Conservation (phyloP, 2,113 vertebrate species). For the Polyodon spathula region DNA sequence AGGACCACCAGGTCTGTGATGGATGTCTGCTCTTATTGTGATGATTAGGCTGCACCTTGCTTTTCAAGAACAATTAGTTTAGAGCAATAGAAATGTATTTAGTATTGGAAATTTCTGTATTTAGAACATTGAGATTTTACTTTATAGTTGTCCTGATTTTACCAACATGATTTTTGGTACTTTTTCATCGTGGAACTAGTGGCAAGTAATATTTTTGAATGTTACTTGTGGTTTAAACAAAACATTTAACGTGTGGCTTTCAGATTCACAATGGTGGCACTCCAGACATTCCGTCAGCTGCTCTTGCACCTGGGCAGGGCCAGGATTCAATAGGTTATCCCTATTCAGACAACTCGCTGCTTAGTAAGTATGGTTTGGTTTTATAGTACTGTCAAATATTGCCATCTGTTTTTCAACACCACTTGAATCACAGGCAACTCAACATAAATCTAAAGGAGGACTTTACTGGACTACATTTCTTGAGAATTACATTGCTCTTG, state of each 20-base stretch:
- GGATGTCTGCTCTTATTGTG: not conserved
- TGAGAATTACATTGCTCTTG: not conserved
- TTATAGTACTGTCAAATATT: too few species aligned
- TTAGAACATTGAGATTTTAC: too few species aligned
- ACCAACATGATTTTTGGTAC: too few species aligned
- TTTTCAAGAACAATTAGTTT: too few species aligned
- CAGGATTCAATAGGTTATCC: conserved; percentile 91
- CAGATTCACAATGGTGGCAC: conserved; percentile 90
- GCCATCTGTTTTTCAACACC: too few species aligned
- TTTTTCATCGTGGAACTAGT: too few species aligned
- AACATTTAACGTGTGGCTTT: too few species aligned
- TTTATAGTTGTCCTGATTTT: too few species aligned
- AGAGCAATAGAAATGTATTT: too few species aligned
- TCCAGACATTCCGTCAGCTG: conserved; percentile 77
- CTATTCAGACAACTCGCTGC: conserved; percentile 87
- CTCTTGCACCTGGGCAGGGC: conserved; percentile 69
- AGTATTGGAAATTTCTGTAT: too few species aligned
- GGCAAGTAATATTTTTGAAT: too few species aligned
- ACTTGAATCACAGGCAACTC: not conserved
- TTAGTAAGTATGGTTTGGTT: conserved; percentile 63
- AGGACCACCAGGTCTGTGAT: not conserved
- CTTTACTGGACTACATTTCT: not conserved
- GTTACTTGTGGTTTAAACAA: too few species aligned
- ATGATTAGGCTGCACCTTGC: not conserved
- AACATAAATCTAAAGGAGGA: not conserved